phyloP scores from a whole-genome alignment of 2,888 invertebrate species.

The Leptogaster cylindrica region DNA sequence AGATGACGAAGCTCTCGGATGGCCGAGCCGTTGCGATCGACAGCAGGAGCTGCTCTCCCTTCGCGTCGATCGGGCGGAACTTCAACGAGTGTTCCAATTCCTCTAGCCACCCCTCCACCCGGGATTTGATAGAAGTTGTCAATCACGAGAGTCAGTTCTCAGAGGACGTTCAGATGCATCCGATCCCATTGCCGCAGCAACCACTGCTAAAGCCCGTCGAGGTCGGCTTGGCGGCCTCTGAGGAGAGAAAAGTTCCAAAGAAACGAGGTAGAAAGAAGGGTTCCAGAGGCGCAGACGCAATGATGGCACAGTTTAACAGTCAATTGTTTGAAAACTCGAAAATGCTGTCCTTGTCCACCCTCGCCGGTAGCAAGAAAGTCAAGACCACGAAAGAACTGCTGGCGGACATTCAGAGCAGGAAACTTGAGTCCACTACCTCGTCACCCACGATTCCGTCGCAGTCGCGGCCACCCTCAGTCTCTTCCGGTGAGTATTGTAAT shows the following conservation, averaged over 20 bases:
- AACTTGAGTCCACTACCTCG: slow-evolving; percentile 50
- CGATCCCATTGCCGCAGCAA: slow-evolving; percentile 24
- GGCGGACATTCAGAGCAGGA: slow-evolving; percentile 60
- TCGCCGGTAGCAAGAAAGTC: slow-evolving; percentile 57
- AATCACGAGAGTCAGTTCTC: slow-evolving; percentile 45
- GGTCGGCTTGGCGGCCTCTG: background rate
- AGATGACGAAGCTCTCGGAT: background rate
- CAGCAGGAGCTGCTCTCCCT: slow-evolving; percentile 46
- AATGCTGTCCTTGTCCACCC: slow-evolving; percentile 45
- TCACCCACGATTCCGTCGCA: slow-evolving; percentile 52
- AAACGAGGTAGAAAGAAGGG: slow-evolving; percentile 61
- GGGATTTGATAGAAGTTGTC: slow-evolving; percentile 51
- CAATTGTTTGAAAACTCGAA: slow-evolving; percentile 54
- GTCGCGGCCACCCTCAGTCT: slow-evolving; percentile 53
- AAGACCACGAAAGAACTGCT: slow-evolving; percentile 61
- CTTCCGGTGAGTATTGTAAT: slow-evolving; percentile 55
- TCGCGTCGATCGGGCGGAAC: slow-evolving; percentile 23
- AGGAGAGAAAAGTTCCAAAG: slow-evolving; percentile 51
- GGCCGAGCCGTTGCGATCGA: slow-evolving; percentile 41
- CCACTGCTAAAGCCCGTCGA: background rate
- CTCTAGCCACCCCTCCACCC: slow-evolving; percentile 49
- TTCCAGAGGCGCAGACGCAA: slow-evolving; percentile 58
- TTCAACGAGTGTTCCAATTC: slow-evolving; percentile 41
- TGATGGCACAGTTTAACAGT: slow-evolving; percentile 57
- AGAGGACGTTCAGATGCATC: slow-evolving; percentile 28